Evolutionary conservation across 2,113 vertebrate species (phyloP), one percentile per base, ranked within the genome.

Genomic region (Hippocampus mohnikei): DNA sequence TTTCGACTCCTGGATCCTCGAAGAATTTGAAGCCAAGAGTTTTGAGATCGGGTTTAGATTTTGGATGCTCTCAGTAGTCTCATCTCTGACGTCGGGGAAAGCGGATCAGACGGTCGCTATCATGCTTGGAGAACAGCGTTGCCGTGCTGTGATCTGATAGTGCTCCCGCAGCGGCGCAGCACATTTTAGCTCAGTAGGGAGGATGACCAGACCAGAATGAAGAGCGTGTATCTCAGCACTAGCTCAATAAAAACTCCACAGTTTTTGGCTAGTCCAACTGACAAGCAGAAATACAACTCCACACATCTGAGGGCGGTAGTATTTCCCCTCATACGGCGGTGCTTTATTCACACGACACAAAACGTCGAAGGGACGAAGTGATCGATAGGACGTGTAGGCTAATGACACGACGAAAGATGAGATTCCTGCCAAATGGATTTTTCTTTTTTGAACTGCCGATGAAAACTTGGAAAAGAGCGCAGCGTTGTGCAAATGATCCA

Each of bases 81-180:
- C 48, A 72, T 73, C 66, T 65, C 63, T 73, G 63, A 52, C 70
- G 67, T 70, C 50, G 5, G 66, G 50, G 33, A 6, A 79, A 67
- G 23, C 21, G 67, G 55, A 60, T 74, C 60, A 27, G 7, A n/a
- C n/a, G 33, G 61, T n/a, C 23, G 61, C 3, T 64, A 23, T 44
- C 20, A 44, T 73, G 61, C 72, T 29, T 70, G 10, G 27, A 2
- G 44, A 61, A 27, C 61, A 55, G 44, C 50, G 55, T 21, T 20
- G 48, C 59, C 71, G 46, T 15, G 53, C 66, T 68, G 59, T 68
- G 59, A 71, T 78, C 27, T 70, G 59, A 77, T 71, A 21, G 67
- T 7, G 60, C 20, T 23, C 58, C 68, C 63, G 13, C 63, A 55
- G 27, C 60, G 53, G 11, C 37, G 12, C 75, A 72, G 65, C 70